phyloP scores from a whole-genome alignment of 2,797 vertebrate genomes.

The Chelonia mydas region DNA sequence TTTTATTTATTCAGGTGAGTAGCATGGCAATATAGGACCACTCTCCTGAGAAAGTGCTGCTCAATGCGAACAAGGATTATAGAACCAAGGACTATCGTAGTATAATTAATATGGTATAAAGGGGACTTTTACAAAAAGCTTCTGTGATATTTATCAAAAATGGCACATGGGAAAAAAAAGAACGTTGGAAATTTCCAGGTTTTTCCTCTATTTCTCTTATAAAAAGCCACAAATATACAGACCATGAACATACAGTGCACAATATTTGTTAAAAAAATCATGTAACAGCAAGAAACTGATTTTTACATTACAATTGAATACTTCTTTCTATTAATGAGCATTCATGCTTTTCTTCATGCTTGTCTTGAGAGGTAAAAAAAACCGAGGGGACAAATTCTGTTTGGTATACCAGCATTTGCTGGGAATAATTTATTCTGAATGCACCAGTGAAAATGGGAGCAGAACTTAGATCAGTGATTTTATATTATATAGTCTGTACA shows the following conservation, averaged over 20 bases:
- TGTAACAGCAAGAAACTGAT: neutral
- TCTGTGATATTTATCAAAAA: neutral
- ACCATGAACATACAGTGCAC: neutral
- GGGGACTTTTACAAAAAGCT: neutral
- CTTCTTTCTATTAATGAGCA: neutral
- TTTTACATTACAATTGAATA: neutral
- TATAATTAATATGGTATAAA: neutral
- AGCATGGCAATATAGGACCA: neutral
- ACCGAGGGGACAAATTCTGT: neutral
- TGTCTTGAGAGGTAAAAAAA: neutral
- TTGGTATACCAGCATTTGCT: neutral
- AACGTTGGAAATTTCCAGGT: neutral
- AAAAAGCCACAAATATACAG: neutral
- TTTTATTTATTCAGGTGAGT: neutral
- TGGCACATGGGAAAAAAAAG: neutral
- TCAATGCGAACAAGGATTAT: neutral
- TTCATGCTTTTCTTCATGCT: neutral
- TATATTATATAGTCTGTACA: neutral
- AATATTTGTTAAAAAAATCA: neutral
- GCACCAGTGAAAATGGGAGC: neutral
- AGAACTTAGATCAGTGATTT: neutral
- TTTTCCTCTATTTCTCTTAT: neutral
- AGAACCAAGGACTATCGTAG: neutral
- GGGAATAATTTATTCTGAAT: neutral
- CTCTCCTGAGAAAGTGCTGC: neutral